Evolutionary conservation across 2,888 invertebrate species (phyloP), one percentile per base, ranked within the genome.

Genomic region (Pseudolycoriella hygida): DNA sequence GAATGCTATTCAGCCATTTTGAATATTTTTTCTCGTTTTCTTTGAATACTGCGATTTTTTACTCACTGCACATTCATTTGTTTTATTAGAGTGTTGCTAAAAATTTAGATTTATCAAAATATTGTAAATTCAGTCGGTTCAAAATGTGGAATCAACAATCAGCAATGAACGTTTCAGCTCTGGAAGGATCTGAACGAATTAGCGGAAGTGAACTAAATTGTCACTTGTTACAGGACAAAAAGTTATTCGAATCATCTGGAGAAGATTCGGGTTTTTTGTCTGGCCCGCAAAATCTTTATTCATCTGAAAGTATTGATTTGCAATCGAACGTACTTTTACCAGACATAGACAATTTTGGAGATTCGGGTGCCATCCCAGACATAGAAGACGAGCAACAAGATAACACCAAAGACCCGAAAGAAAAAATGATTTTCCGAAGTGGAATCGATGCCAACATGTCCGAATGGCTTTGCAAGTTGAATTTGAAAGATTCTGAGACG

Each of bases 351-450:
- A 38, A 18, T 6, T 32, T 53, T 45, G 52, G 57, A 47, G 56
- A 56, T 40, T 55, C 53, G 30, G 55, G 52, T 48, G 38, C 31
- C 17, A 42, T 41, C n/a, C 45, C 51, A 25, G 50, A 53, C 31
- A 52, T 52, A 39, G 52, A 53, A 17, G 42, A 34, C 34, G 46
- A 48, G 12, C 48, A 50, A 43, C 49, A 49, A 32, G 50, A 52
- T 19, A 44, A 39, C 41, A 48, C 50, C 47, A 37, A 31, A 48
- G 51, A 50, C 45, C 41, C 49, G 15, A 51, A 53, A 46, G 56
- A 54, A 30, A 55, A 53, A 51, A 75, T 74, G 73, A 67, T 70
- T 59, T 61, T 74, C 47, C 82, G 83, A 59, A 77, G 78, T 67
- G 81, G 79, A 54, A 68, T 79, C 20, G 76, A 74, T 54, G 61